phyloP scores from a whole-genome alignment of 2,797 vertebrate genomes.

The Clarias fuscus region DNA sequence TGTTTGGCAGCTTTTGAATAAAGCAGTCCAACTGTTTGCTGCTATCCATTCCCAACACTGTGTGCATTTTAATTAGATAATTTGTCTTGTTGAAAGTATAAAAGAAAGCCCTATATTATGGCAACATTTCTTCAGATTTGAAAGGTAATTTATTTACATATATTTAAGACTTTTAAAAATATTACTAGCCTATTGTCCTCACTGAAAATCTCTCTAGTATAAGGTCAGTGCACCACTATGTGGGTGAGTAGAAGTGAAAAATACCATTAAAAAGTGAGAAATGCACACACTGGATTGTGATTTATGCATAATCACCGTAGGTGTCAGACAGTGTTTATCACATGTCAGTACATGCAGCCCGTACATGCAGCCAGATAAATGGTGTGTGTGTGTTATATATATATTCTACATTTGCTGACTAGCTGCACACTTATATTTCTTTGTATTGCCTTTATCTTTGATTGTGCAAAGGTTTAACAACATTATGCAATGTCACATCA shows the following conservation, averaged over 20 bases:
- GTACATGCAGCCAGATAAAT: slow-evolving; percentile 11
- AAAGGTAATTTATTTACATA: not conserved
- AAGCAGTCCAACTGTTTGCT: not conserved
- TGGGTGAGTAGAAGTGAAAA: slow-evolving; percentile 49
- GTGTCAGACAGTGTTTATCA: slow-evolving; percentile 49
- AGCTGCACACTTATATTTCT: too few species aligned
- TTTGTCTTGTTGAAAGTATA: not conserved
- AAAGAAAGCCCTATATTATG: not conserved
- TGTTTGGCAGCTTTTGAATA: not conserved
- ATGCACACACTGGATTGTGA: slow-evolving; percentile 34
- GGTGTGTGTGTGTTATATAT: too few species aligned
- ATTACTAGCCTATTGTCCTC: too few species aligned
- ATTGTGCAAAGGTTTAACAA: too few species aligned
- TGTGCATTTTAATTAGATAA: not conserved
- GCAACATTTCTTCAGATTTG: not conserved
- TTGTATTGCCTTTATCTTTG: too few species aligned
- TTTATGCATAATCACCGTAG: slow-evolving; percentile 28
- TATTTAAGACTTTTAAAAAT: not conserved
- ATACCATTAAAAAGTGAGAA: slow-evolving; percentile 47
- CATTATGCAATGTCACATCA: too few species aligned
- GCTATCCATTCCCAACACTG: not conserved
- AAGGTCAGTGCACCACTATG: slow-evolving; percentile 51
- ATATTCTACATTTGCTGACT: too few species aligned
- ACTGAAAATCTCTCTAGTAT: slow-evolving; percentile 21
- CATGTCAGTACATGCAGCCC: slow-evolving; percentile 28